A percentile compares a stretch with the other conserved stretches of the same genome.
These are phyloP conservation scores for Graphium colonna DNA, from an alignment of 2,888 invertebrate species.

Conservation along the genomic window DNA sequence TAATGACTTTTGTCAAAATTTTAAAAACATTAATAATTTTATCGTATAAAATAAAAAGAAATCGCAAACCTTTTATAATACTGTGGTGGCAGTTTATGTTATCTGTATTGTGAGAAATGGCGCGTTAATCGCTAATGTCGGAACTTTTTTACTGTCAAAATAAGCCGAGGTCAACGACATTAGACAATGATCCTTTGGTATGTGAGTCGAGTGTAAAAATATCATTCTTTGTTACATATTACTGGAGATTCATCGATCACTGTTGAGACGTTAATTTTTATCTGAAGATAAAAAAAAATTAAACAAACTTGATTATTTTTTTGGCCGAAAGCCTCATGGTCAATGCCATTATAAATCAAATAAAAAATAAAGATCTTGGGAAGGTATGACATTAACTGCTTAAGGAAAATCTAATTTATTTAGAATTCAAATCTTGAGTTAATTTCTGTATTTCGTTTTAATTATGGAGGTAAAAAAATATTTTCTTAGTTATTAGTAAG, in stretches of 20 bases:
- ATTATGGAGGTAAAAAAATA: background rate
- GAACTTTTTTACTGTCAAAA: slow-evolving; percentile 15
- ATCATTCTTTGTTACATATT: slow-evolving; percentile 10
- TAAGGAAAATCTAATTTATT: background rate
- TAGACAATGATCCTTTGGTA: slow-evolving; percentile 7
- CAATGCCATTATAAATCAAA: background rate
- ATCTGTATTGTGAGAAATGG: slow-evolving; percentile 17
- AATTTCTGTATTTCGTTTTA: background rate
- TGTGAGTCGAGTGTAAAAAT: slow-evolving; percentile 6
- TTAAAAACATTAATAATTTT: background rate
- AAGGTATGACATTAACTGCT: background rate
- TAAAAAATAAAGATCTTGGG: background rate
- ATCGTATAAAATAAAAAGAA: background rate
- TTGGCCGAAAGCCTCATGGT: background rate
- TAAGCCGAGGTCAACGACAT: slow-evolving; percentile 13
- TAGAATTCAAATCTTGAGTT: background rate
- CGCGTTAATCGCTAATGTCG: slow-evolving; percentile 14
- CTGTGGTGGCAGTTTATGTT: slow-evolving; percentile 7
- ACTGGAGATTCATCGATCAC: background rate
- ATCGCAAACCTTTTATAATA: background rate
- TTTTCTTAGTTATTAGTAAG: too few species aligned
- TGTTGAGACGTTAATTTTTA: background rate
- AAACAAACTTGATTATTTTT: background rate
- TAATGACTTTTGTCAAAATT: too few species aligned
- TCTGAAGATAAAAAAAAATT: background rate